These are phyloP conservation scores for Cheumatopsyche charites DNA, from an alignment of 1,140 invertebrate genomes.

Conservation along the genomic window DNA sequence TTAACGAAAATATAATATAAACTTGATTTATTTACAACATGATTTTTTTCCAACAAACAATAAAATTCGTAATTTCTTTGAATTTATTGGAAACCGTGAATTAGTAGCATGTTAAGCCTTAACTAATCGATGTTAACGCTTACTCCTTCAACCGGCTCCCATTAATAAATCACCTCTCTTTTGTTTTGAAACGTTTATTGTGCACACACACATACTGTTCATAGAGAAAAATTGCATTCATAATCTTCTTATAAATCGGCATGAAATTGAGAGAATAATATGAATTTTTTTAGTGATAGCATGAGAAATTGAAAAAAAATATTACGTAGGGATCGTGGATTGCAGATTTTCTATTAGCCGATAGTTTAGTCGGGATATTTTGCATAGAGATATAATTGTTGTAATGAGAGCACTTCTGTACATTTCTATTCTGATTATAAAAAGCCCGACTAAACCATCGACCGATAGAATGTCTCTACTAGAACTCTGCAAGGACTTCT, in stretches of 20 bases:
- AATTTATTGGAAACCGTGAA: slow-evolving; percentile 22
- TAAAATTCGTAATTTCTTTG: slow-evolving; percentile 11
- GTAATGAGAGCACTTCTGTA: too few relatives aligned
- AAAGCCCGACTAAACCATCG: too few relatives aligned
- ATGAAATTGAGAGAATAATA: too few relatives aligned
- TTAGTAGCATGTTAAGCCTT: slow-evolving; percentile 26
- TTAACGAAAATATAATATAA: not conserved
- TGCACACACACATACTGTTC: slow-evolving; percentile 7
- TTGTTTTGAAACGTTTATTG: slow-evolving; percentile 24
- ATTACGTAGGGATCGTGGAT: too few relatives aligned
- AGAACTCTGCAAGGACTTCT: too few relatives aligned
- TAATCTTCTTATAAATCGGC: not conserved
- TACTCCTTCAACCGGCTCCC: slow-evolving; percentile 22
- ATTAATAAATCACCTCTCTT: slow-evolving; percentile 29
- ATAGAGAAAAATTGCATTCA: not conserved
- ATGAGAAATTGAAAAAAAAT: too few relatives aligned
- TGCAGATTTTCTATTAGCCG: too few relatives aligned
- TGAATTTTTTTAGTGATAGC: too few relatives aligned
- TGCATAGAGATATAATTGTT: too few relatives aligned
- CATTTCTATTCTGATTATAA: too few relatives aligned
- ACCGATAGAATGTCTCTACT: too few relatives aligned
- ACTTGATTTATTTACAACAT: not conserved
- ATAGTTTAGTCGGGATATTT: too few relatives aligned
- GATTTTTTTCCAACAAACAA: not conserved
- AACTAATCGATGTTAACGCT: slow-evolving; percentile 29